Conservation (phyloP, 2,113 vertebrate genomes). For the Boulengeromyrus knoepffleri region DNA sequence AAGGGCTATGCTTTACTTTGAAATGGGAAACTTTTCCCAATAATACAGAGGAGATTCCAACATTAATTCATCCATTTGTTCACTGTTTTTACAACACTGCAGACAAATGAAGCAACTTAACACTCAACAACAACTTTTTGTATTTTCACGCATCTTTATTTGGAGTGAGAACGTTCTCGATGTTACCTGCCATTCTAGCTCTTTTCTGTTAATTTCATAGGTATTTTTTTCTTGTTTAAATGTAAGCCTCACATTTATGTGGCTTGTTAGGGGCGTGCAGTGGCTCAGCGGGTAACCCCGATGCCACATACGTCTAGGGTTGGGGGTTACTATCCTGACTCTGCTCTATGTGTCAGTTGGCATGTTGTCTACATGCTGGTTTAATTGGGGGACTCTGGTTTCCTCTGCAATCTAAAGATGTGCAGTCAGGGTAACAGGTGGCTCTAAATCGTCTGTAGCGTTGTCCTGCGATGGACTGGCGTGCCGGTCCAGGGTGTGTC, state of each 20-base stretch:
- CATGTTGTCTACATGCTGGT: background rate
- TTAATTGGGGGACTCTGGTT: background rate
- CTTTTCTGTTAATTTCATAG: background rate
- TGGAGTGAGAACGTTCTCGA: background rate
- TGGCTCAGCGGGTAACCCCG: background rate
- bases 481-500: background rate
- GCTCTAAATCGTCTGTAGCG: background rate
- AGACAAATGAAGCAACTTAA: background rate
- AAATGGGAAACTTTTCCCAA: background rate
- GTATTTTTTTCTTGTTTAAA: background rate
- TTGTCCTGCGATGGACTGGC: background rate
- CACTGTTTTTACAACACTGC: background rate
- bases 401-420: background rate
- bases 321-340: background rate
- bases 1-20: background rate
- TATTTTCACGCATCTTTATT: background rate
- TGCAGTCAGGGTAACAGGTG: background rate
- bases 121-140: slow-evolving; percentile 28
- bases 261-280: background rate
- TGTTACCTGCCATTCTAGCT: background rate
- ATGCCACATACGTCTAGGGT: background rate
- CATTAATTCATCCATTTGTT: background rate
- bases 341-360: background rate
- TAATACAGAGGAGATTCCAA: background rate
- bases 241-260: background rate